These are phyloP conservation scores for Lates japonicus DNA, from an alignment of 2,797 vertebrate genomes.

Conservation along the genomic window DNA sequence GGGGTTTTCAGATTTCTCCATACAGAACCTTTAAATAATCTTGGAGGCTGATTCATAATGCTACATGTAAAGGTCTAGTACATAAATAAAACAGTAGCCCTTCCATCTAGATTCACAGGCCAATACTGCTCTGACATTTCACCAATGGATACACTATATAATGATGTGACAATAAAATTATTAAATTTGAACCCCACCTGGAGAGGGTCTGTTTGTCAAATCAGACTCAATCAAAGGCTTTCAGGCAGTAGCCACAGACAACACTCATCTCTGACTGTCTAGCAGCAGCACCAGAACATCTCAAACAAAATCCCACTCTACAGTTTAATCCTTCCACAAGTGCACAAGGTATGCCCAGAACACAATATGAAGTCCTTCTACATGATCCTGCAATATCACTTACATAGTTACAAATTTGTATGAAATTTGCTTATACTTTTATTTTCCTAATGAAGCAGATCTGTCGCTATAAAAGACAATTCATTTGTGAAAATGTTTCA, in stretches of 20 bases:
- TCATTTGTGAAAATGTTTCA: not conserved
- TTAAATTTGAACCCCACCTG: conserved; percentile 6
- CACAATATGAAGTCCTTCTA: not conserved
- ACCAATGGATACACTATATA: not conserved
- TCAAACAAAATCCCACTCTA: not conserved
- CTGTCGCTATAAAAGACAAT: not conserved
- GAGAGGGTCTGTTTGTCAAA: not conserved
- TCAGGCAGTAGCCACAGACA: not conserved
- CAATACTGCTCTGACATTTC: not conserved
- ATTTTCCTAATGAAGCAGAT: not conserved
- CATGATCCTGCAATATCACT: not conserved
- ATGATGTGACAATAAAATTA: not conserved
- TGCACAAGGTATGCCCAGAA: not conserved
- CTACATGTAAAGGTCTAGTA: not conserved
- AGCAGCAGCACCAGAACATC: not conserved
- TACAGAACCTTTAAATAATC: not conserved
- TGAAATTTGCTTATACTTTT: not conserved
- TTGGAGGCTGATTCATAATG: not conserved
- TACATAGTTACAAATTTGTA: not conserved
- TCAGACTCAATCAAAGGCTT: not conserved
- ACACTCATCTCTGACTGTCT: not conserved
- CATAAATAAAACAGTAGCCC: not conserved
- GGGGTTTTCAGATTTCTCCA: too few species aligned
- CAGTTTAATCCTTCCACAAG: not conserved
- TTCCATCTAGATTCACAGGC: not conserved